Conservation (phyloP, 2,113 vertebrate genomes). For the Microtus montanus region DNA sequence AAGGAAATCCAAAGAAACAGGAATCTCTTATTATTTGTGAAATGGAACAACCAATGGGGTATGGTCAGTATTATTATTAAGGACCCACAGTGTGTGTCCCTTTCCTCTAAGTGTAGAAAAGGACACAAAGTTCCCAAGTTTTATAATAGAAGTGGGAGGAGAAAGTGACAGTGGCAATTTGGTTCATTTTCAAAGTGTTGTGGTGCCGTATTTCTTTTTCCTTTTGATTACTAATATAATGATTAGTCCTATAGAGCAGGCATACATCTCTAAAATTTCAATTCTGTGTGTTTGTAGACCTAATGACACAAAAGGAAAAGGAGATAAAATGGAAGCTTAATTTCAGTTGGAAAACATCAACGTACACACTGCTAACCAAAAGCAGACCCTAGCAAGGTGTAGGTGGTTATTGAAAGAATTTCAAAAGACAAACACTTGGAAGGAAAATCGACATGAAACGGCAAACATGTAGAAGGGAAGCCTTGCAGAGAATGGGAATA, state of each 20-base stretch:
- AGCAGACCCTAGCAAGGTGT: not conserved
- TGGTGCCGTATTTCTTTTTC: conserved; percentile 57
- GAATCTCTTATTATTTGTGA: not conserved
- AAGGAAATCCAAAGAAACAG: not conserved
- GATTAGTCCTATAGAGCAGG: conserved; percentile 43
- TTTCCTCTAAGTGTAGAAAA: not conserved
- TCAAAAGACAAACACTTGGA: conserved; percentile 7
- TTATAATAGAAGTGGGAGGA: not conserved
- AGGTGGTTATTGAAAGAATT: not conserved
- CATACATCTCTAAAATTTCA: conserved; percentile 71
- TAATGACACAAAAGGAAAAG: conserved; percentile 58
- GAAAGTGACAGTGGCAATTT: not conserved
- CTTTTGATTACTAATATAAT: conserved; percentile 73
- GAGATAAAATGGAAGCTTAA: conserved; percentile 45
- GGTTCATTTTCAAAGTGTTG: not conserved
- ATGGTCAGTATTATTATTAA: not conserved
- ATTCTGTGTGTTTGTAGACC: conserved; percentile 62
- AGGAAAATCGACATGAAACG: conserved; percentile 40
- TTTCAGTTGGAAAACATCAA: conserved; percentile 13
- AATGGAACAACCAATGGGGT: not conserved
- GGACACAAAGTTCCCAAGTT: not conserved
- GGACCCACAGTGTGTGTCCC: not conserved
- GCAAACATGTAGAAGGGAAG: not conserved
- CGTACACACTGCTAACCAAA: not conserved
- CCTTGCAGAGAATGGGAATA: not conserved